Percentiles rank a stretch among this genome's conserved stretches.
Conservation (phyloP, 2,113 vertebrate genomes). For the Panurus biarmicus region DNA sequence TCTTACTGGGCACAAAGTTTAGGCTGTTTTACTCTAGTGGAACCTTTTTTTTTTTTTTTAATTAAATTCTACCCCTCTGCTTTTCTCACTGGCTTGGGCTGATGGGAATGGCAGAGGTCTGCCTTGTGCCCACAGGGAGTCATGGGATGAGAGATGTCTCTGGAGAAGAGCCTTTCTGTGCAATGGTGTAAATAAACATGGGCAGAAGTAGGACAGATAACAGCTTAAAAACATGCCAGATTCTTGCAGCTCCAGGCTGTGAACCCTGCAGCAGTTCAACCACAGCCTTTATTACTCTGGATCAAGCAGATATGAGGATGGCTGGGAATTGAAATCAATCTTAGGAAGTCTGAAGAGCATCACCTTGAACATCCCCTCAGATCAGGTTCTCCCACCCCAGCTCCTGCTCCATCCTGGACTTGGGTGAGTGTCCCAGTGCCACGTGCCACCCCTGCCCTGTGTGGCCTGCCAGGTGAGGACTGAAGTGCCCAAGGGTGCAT, state of each 20-base stretch:
- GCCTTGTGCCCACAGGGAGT: background rate
- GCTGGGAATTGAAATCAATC: background rate
- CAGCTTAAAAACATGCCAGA: background rate
- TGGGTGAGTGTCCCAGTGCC: rapidly evolving
- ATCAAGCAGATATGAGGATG: background rate
- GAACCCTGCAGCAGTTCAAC: background rate
- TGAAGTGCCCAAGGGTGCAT: background rate
- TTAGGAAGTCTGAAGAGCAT: background rate
- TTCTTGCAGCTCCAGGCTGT: background rate
- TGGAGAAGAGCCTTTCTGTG: background rate
- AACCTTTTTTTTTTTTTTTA: background rate
- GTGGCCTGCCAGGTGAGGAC: background rate
- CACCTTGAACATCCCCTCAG: background rate
- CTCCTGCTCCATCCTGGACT: background rate
- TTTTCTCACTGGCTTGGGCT: background rate
- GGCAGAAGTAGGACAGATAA: background rate
- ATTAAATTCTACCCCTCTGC: background rate
- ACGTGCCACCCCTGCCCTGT: background rate
- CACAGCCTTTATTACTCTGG: background rate
- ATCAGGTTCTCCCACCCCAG: background rate
- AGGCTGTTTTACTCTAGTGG: background rate
- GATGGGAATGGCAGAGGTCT: background rate
- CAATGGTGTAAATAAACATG: rapidly evolving
- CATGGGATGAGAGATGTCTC: background rate
- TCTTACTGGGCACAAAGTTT: background rate